Base-by-base conservation (phyloP, 2,113 vertebrate genomes). In the Tretioscincus oriximinensis region DNA sequence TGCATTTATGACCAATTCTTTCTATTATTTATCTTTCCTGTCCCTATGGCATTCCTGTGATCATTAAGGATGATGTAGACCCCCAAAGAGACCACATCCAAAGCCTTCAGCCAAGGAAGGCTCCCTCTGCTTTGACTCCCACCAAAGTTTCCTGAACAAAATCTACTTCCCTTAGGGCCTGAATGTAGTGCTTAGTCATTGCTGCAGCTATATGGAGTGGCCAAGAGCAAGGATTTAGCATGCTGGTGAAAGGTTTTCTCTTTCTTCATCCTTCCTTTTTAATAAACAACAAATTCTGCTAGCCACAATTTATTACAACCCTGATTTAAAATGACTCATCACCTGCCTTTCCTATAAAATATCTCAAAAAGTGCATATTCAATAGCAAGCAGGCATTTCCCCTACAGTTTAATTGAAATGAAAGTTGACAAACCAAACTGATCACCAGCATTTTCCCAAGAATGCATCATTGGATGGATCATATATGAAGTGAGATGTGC, bases 111-210 rank as follows among this genome's bases (percentile, higher is more conserved):
- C 9, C 4, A 26, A 29, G 9, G 45, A 41, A 1, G 68, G 60
- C 31, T 9, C 20, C 29, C 31, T 68, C 24, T 81, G 73, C 47
- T 76, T 61, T 31, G 51, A n/a, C 14, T 35, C 54, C 9, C 22
- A 9, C 2, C n/a, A 20, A 8, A 14, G 16, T 41, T 70, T 21
- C 60, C 82, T 87, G 63, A 18, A 78, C 75, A 87, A 63, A 41
- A 84, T 18, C 68, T 2, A 69, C 41, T 18, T 49, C 47, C 4
- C 73, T 74, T 51, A 75, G 80, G 76, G 45, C 81, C 84, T 85
- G 72, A 71, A 90, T 81, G 80, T 54, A 29, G 16, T 92, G 81
- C 80, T 91, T 93, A 88, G 84, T 90, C 84, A 86, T 6, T 77
- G 87, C 51, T 76, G 21, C 78, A 75, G 18, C n/a, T 84, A 72